These are phyloP conservation scores for Lytechinus pictus DNA, from an alignment of 35 echinoderm and acorn worm species.

Conservation along the genomic window DNA sequence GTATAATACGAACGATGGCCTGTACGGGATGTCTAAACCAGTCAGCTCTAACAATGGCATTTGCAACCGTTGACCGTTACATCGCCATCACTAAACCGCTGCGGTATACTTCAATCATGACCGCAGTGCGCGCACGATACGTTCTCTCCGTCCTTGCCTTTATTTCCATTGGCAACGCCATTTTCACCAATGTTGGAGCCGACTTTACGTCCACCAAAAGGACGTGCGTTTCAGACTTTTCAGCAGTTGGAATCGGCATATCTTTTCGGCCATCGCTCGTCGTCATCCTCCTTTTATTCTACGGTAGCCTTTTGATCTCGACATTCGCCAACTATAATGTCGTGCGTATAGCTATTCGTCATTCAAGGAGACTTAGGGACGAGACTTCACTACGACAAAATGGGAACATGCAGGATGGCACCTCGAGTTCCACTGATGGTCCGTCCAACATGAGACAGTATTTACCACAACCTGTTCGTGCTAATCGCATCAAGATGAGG, in stretches of 20 bases:
- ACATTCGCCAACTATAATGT: constrained; percentile 25
- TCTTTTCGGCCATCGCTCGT: constrained; percentile 5
- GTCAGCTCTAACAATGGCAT: background rate
- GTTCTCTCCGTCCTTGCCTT: background rate
- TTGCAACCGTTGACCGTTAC: constrained; percentile 37
- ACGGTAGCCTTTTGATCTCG: background rate
- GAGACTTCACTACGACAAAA: background rate
- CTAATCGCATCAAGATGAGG: background rate
- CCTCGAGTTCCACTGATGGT: background rate
- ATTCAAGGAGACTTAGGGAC: background rate
- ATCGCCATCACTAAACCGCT: constrained; percentile 34
- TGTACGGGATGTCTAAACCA: constrained; percentile 7
- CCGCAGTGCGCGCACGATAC: background rate
- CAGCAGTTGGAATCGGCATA: constrained; percentile 29
- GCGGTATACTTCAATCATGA: constrained; percentile 13
- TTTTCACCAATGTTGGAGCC: constrained; percentile 44
- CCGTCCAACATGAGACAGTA: too few species aligned
- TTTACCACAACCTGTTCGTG: background rate
- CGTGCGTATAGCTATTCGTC: constrained; percentile 23
- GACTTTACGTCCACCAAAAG: background rate
- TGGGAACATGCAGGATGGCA: background rate
- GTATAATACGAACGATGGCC: constrained; percentile 29
- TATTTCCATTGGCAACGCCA: background rate
- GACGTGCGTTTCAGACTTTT: constrained; percentile 1
- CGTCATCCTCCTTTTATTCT: constrained; percentile 35